Evolutionary conservation across 2,888 invertebrate species (phyloP).

Genomic region (Polydrusus cervinus): DNA sequence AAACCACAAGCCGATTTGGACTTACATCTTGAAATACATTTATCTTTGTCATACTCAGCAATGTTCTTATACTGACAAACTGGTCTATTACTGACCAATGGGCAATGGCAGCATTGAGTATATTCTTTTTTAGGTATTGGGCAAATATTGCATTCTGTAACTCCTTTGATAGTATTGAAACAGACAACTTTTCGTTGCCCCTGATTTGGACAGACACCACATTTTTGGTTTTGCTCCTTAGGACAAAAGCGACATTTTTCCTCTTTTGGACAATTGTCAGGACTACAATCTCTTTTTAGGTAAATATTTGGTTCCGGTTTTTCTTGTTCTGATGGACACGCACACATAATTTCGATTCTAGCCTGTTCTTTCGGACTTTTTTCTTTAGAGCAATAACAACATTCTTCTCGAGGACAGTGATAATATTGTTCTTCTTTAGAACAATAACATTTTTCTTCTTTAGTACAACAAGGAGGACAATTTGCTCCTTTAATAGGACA

Average conservation of each 20-base stretch:
- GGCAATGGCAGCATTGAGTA: background rate
- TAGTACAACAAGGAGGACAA: too few species aligned
- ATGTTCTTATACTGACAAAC: background rate
- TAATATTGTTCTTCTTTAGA: too few species aligned
- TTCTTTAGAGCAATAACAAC: too few species aligned
- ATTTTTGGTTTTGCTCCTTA: background rate
- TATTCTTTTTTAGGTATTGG: background rate
- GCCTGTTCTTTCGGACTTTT: background rate
- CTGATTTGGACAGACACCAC: background rate
- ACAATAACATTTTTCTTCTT: too few species aligned
- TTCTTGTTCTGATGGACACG: background rate
- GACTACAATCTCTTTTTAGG: background rate
- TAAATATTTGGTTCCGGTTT: background rate
- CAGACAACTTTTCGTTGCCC: background rate
- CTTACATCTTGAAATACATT: background rate
- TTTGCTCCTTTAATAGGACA: too few species aligned
- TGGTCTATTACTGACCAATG: too few species aligned
- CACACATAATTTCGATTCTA: background rate
- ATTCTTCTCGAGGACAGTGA: too few species aligned
- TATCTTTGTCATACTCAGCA: background rate
- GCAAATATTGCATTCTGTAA: background rate
- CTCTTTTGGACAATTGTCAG: background rate
- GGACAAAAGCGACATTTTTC: background rate
- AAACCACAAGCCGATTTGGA: background rate
- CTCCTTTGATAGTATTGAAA: too few species aligned